These are phyloP conservation scores for Zalophus californianus DNA, from an alignment of 2,797 vertebrate species.

Conservation along the genomic window DNA sequence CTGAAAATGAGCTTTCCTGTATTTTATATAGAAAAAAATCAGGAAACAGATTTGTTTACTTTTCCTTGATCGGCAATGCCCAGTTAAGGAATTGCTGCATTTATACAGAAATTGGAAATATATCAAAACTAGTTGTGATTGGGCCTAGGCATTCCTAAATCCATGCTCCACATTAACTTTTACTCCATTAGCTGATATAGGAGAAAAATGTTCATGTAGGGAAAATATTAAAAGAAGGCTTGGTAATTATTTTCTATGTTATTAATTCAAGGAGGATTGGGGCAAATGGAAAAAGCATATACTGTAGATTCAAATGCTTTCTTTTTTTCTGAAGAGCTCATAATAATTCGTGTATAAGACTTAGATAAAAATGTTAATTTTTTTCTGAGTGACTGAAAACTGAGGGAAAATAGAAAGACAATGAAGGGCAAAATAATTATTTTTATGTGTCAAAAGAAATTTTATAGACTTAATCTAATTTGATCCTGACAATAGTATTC, in stretches of 20 bases:
- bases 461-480: not conserved
- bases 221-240: not conserved
- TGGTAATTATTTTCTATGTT: not conserved
- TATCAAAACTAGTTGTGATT: not conserved
- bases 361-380: not conserved
- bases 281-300: not conserved
- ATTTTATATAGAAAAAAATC: not conserved
- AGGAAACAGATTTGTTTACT: not conserved
- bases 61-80: not conserved
- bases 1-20: not conserved
- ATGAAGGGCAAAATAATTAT: not conserved
- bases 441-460: not conserved
- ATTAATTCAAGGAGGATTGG: not conserved
- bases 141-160: not conserved
- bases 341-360: not conserved
- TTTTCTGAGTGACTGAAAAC: slow-evolving; percentile 45
- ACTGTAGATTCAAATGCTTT: not conserved
- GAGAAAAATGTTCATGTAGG: not conserved
- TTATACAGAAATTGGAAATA: not conserved
- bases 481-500: not conserved
- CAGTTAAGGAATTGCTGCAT: not conserved
- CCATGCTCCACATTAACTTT: not conserved
- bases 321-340: not conserved
- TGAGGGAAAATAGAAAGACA: not conserved
- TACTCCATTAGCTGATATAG: not conserved